Conservation (phyloP, 2,113 vertebrate genomes). For the Porphyrio hochstetteri region DNA sequence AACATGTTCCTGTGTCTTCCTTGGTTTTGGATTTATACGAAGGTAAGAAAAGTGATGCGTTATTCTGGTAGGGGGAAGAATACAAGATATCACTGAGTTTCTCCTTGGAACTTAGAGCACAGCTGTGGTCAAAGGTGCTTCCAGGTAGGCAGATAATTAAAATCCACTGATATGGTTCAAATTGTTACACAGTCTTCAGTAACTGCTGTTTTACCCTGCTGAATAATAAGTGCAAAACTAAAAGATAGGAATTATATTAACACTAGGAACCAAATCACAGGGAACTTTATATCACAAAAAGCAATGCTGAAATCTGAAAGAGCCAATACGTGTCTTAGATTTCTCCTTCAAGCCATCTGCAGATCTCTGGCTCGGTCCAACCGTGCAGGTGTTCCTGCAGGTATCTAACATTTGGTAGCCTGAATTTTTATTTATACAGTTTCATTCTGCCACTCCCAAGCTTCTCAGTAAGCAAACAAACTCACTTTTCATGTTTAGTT, state of each 20-base stretch:
- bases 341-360: neutral
- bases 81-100: neutral
- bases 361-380: neutral
- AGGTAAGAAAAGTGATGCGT: neutral
- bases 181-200: neutral
- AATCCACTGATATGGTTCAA: conserved; percentile 3
- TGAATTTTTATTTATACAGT: neutral
- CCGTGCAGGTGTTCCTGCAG: neutral
- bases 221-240: conserved; percentile 5
- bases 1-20: neutral
- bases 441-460: neutral
- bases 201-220: conserved; percentile 49
- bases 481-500: neutral
- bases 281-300: neutral
- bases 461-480: conserved; percentile 30
- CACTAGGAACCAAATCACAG: conserved; percentile 51
- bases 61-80: neutral
- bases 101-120: neutral
- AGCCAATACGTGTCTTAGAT: neutral
- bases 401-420: neutral
- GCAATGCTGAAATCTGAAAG: neutral
- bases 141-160: conserved; percentile 40
- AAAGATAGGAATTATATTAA: conserved; percentile 33
- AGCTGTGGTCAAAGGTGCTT: neutral
- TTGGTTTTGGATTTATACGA: neutral